A percentile compares a stretch with the other conserved stretches of the same genome.
Conservation (phyloP, 2,797 vertebrate species). For the Hoplostethus atlanticus region DNA sequence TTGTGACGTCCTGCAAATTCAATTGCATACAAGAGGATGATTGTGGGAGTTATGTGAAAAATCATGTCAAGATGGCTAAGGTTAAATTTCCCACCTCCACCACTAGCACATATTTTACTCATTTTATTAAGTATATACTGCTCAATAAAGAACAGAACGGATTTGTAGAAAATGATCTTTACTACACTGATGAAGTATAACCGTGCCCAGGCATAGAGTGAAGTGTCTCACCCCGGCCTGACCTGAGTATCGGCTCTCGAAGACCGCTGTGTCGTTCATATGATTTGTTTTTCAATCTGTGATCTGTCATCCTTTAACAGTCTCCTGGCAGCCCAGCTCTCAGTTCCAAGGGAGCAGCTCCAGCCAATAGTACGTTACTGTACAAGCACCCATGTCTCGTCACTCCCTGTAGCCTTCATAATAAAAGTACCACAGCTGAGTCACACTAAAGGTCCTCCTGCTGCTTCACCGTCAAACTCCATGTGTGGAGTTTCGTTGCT, state of each 20-base stretch:
- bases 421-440: not conserved
- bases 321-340: not conserved
- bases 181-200: not conserved
- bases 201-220: not conserved
- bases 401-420: not conserved
- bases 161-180: not conserved
- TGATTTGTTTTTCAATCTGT: not conserved
- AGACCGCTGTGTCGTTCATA: not conserved
- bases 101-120: no score
- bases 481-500: no score
- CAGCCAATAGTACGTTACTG: not conserved
- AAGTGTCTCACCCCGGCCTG: not conserved
- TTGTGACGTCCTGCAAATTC: conserved; percentile 3
- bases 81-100: no score
- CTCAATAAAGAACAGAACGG: not conserved
- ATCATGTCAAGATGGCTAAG: not conserved
- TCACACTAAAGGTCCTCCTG: no score
- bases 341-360: not conserved
- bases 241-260: not conserved
- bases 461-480: no score
- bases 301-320: not conserved
- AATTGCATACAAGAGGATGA: not conserved
- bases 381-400: not conserved
- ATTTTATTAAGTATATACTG: not conserved
- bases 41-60: conserved; percentile 22